These are phyloP conservation scores for Nannoperca australis DNA, from an alignment of 2,797 vertebrate species.

Conservation along the genomic window DNA sequence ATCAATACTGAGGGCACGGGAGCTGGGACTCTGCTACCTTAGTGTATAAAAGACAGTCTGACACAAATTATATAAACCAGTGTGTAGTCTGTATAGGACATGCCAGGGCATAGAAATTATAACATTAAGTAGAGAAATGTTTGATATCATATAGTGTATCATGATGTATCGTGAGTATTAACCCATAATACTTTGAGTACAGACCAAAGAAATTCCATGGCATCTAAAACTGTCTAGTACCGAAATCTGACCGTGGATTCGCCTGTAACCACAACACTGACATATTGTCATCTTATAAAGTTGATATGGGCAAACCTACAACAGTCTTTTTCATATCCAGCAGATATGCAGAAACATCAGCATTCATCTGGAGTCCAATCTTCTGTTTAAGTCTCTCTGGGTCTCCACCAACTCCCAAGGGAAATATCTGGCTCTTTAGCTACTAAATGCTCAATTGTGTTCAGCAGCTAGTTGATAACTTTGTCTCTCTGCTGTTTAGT, in stretches of 20 bases:
- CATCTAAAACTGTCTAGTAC: not conserved
- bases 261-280: not conserved
- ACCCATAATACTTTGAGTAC: not conserved
- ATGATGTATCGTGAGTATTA: not conserved
- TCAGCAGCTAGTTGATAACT: not conserved
- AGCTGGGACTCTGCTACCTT: not conserved
- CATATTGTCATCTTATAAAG: not conserved
- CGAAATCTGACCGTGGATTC: not conserved
- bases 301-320: not conserved
- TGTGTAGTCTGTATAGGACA: not conserved
- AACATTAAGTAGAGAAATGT: not conserved
- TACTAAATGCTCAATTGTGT: too few species aligned
- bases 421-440: too few species aligned
- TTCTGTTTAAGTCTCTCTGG: too few species aligned
- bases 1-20: not conserved
- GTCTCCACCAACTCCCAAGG: too few species aligned
- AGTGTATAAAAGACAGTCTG: not conserved
- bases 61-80: not conserved
- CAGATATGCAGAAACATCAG: too few species aligned
- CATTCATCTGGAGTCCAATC: too few species aligned
- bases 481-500: too few species aligned
- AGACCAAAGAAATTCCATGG: not conserved
- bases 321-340: not conserved
- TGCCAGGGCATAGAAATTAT: not conserved
- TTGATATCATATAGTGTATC: not conserved